Percentiles rank a stretch among this genome's conserved stretches.
phyloP scores from a whole-genome alignment of 2,797 vertebrate species.

The Premnoplex brunnescens region DNA sequence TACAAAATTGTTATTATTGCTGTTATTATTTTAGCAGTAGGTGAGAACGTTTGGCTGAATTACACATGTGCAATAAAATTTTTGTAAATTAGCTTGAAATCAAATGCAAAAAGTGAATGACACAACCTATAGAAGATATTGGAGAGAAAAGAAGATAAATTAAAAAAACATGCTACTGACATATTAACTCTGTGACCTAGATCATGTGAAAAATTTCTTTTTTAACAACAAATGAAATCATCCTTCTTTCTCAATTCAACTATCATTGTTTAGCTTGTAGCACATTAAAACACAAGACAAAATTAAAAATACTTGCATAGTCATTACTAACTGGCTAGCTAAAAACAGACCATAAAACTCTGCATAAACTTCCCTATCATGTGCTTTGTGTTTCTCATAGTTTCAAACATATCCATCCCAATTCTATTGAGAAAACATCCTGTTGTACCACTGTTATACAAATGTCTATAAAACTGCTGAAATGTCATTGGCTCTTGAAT shows the following conservation, averaged over 20 bases:
- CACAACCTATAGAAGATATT: not conserved
- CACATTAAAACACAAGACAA: not conserved
- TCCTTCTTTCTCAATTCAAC: not conserved
- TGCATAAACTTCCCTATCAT: not conserved
- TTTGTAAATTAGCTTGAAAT: not conserved
- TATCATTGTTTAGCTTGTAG: not conserved
- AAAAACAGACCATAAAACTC: not conserved
- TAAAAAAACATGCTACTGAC: not conserved
- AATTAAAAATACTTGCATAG: not conserved
- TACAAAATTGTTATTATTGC: not conserved
- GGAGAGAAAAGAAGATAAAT: not conserved
- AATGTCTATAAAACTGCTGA: not conserved
- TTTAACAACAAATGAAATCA: constrained; percentile 27
- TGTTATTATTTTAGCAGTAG: not conserved
- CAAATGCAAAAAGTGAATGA: not conserved
- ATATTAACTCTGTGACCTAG: not conserved
- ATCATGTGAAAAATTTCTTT: not conserved
- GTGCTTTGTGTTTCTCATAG: not conserved
- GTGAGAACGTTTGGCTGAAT: not conserved
- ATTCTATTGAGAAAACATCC: not conserved
- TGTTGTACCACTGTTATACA: not conserved
- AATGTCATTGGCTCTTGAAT: not conserved
- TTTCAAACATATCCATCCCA: not conserved
- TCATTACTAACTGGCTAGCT: not conserved
- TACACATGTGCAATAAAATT: not conserved